Evolutionary conservation across 2,797 vertebrate species (phyloP).

Genomic region (Loriculus beryllinus): DNA sequence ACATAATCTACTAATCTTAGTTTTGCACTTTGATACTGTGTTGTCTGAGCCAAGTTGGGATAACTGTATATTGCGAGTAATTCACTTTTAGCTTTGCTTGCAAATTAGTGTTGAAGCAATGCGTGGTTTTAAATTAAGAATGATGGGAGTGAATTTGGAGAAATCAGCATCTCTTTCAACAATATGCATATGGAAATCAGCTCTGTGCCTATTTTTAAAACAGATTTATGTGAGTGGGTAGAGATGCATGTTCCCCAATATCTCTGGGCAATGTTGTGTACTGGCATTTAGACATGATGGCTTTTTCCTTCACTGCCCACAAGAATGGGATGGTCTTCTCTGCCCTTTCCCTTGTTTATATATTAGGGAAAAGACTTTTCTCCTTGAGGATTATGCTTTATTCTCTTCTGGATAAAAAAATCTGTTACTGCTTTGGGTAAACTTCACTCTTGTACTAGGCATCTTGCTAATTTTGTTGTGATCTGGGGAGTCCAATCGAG

Average conservation of each 20-base stretch:
- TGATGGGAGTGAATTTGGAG: not conserved
- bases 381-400: not conserved
- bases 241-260: not conserved
- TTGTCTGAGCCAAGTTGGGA: conserved; percentile 46
- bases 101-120: conserved; percentile 6
- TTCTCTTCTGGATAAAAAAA: not conserved
- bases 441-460: not conserved
- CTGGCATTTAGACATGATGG: not conserved
- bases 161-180: not conserved
- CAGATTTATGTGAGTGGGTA: not conserved
- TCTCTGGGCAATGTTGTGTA: not conserved
- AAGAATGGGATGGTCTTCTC: not conserved
- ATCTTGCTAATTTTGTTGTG: not conserved
- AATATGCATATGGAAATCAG: not conserved
- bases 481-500: not conserved
- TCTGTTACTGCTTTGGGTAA: not conserved
- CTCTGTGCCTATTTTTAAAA: not conserved
- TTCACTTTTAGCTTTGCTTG: conserved; percentile 59
- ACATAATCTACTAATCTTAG: conserved; percentile 61
- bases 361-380: not conserved
- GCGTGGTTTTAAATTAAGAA: conserved; percentile 24
- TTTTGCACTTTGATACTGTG: conserved; percentile 49
- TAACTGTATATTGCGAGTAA: conserved; percentile 22
- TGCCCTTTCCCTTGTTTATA: not conserved
- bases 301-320: not conserved